Percentiles rank a stretch among this genome's conserved stretches.
Evolutionary conservation across 2,888 invertebrate species (phyloP).

Genomic region (Drosophila prolongata): DNA sequence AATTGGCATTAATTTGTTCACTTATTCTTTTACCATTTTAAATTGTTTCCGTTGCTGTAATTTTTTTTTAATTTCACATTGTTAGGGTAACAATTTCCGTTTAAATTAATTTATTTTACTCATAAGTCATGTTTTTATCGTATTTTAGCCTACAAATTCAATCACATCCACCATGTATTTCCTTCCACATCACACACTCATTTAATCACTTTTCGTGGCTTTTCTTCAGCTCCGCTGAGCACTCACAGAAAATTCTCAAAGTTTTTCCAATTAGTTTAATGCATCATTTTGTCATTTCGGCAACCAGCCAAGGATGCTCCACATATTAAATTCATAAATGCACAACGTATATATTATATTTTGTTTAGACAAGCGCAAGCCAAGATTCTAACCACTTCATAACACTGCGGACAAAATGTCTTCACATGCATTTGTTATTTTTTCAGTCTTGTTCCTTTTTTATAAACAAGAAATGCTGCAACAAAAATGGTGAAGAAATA

Average conservation of each 20-base stretch:
- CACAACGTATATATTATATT: slow-evolving; percentile 19
- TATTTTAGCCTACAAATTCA: not conserved
- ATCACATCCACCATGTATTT: slow-evolving; percentile 2
- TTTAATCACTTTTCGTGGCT: slow-evolving; percentile 10
- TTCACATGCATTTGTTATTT: slow-evolving; percentile 29
- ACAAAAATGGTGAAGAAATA: slow-evolving; percentile 22
- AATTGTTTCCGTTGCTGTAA: slow-evolving; percentile 10
- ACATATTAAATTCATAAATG: slow-evolving; percentile 36
- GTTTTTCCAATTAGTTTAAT: slow-evolving; percentile 64
- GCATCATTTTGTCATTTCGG: slow-evolving; percentile 63
- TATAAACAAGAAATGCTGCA: slow-evolving; percentile 46
- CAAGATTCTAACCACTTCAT: slow-evolving; percentile 61
- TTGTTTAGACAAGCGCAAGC: slow-evolving; percentile 42
- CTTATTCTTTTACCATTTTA: not conserved
- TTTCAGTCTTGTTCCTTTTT: slow-evolving; percentile 17
- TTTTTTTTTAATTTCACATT: not conserved
- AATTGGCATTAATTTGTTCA: not conserved
- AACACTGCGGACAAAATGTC: slow-evolving; percentile 47
- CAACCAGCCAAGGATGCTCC: slow-evolving; percentile 51
- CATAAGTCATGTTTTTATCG: not conserved
- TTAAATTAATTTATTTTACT: not conserved
- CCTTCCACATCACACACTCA: slow-evolving; percentile 15
- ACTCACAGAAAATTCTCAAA: slow-evolving; percentile 19
- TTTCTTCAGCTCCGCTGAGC: slow-evolving; percentile 6
- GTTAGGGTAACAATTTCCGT: not conserved